phyloP scores from a whole-genome alignment of 2,888 invertebrate genomes.

The Leistus spinibarbis region DNA sequence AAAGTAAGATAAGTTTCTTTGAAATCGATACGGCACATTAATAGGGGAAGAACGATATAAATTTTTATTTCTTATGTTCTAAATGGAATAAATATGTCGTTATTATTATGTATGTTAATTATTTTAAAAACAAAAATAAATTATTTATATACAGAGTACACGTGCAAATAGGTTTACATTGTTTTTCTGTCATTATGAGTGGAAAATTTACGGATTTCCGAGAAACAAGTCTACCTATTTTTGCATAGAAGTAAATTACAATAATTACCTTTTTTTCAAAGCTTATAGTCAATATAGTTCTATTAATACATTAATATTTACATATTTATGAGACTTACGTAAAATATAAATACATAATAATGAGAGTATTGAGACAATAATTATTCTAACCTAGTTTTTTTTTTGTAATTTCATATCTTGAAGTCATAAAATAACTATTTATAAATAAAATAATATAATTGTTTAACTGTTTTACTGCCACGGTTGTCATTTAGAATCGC shows the following conservation, averaged over 20 bases:
- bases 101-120: too few relatives aligned
- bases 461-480: too few relatives aligned
- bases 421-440: too few relatives aligned
- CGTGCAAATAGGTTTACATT: background rate
- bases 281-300: background rate
- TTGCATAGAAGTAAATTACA: background rate
- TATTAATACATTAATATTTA: background rate
- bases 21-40: background rate
- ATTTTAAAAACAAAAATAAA: background rate
- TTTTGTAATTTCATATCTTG: too few relatives aligned
- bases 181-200: background rate
- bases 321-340: background rate
- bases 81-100: background rate
- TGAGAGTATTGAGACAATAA: background rate
- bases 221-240: background rate
- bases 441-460: too few relatives aligned
- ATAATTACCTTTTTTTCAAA: background rate
- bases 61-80: background rate
- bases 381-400: too few relatives aligned
- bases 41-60: background rate
- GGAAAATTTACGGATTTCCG: background rate
- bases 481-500: too few relatives aligned
- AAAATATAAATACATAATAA: background rate
- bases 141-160: background rate
- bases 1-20: background rate